phyloP scores from a whole-genome alignment of 2,888 invertebrate species.

The Brachycybe producta region DNA sequence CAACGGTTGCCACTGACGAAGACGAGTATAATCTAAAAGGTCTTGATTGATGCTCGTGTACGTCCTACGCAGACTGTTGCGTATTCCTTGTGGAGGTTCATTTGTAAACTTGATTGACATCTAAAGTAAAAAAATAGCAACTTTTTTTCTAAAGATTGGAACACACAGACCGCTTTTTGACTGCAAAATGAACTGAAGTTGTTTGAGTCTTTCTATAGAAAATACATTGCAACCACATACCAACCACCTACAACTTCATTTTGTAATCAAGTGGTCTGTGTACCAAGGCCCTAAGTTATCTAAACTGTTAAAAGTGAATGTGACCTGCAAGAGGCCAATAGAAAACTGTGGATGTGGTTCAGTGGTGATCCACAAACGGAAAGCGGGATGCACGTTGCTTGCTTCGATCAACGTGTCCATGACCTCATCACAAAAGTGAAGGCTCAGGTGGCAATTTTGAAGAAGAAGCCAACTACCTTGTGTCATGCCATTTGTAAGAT shows the following conservation, averaged over 20 bases:
- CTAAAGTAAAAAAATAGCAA: slow-evolving; percentile 37
- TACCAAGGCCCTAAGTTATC: neutral
- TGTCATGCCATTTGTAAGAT: slow-evolving; percentile 63
- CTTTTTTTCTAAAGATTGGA: neutral
- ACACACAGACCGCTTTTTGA: neutral
- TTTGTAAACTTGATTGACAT: slow-evolving; percentile 96
- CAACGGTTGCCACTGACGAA: slow-evolving; percentile 85
- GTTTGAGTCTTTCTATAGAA: no score
- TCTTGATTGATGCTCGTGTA: slow-evolving; percentile 80
- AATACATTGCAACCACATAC: no score
- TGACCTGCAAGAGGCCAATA: slow-evolving; percentile 53
- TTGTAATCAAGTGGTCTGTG: neutral
- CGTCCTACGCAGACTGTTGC: slow-evolving; percentile 84
- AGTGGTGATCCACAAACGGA: slow-evolving; percentile 87
- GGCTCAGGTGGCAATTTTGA: slow-evolving; percentile 90
- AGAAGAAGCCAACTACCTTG: slow-evolving; percentile 83
- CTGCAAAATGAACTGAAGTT: no score
- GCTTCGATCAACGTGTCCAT: slow-evolving; percentile 79
- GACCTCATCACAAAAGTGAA: slow-evolving; percentile 84
- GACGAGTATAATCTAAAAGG: slow-evolving; percentile 77
- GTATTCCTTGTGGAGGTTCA: slow-evolving; percentile 90
- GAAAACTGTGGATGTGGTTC: slow-evolving; percentile 89
- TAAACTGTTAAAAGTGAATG: neutral
- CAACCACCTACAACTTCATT: no score
- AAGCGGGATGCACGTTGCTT: slow-evolving; percentile 64